Conservation (phyloP, 2,113 vertebrate genomes). For the Heliornis fulica region DNA sequence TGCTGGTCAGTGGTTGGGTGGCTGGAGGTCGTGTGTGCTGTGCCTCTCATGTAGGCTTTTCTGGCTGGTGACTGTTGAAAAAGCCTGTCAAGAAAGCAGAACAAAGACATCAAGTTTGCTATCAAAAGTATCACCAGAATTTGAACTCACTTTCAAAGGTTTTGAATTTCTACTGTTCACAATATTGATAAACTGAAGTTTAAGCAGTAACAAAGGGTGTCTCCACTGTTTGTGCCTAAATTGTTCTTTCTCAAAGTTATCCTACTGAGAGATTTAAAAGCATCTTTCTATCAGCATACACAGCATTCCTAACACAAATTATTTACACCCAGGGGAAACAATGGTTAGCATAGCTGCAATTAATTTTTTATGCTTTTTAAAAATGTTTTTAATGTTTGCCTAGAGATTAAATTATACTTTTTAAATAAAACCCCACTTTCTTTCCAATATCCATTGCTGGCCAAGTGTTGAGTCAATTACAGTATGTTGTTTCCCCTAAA, state of each 20-base stretch:
- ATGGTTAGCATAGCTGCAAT: background rate
- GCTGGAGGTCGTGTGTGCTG: background rate
- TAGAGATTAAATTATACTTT: background rate
- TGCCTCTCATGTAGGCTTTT: constrained; percentile 30
- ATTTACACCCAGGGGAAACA: background rate
- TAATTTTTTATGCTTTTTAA: background rate
- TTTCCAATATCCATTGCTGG: background rate
- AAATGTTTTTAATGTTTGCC: background rate
- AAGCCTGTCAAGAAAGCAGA: constrained; percentile 38
- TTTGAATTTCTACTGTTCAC: background rate
- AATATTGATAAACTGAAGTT: background rate
- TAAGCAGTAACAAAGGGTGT: background rate
- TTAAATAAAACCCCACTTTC: background rate
- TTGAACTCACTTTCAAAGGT: background rate
- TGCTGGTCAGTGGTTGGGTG: background rate
- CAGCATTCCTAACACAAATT: background rate
- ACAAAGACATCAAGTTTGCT: background rate
- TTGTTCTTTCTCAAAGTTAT: background rate
- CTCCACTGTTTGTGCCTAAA: background rate
- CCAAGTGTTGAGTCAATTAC: background rate
- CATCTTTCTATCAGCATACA: background rate
- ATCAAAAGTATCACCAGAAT: background rate
- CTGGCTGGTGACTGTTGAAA: constrained; percentile 58
- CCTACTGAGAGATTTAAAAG: background rate
- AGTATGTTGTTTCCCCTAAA: background rate